Base-by-base conservation (phyloP, 2,888 invertebrate species). In the Ichneumon xanthorius region DNA sequence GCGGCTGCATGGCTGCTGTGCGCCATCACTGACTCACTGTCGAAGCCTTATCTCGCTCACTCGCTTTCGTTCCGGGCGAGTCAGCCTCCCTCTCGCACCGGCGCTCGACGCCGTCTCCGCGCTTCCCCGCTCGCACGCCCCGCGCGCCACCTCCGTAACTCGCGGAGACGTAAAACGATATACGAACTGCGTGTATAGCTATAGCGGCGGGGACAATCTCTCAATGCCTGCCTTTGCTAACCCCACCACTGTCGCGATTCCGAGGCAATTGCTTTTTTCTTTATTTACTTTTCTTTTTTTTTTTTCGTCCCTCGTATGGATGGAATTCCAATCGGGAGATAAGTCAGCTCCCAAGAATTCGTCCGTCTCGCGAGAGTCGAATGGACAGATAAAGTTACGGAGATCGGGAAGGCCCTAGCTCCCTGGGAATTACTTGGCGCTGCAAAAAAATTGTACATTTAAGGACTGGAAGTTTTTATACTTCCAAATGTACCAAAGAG, bases 11-110 rank as follows among this genome's bases (percentile, higher is more conserved):
- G 89, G 90, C 90, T 89, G 90, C 89, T 90, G 90, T 88, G 88
- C 90, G 89, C 90, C 90, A 91, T 91, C 89, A 91, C 92, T 92
- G 91, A 92, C 90, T 92, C 91, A 90, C 89, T 88, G 89, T 84
- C 77, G 72, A 70, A 37, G 37, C 61, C 61, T 86, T 70, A 55
- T 81, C 65, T 85, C 53, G 45, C 61, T 73, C 48, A 19, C 26
- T 70, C 68, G 22, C 79, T 50, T 55, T 50, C 70, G 22, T 53
- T 73, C 37, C 19, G 33, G 16, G 30, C 53, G 26, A 30, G 7
- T 33, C 65, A 16, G 65, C 77, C 48, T 82, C 61, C n/a, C 19
- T 48, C 48, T 77, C 63, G 68, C 53, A 22, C 45, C n/a, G 40
- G 30, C 61, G 61, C 77, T 80, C 75, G 63, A 5, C 37, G 55